Base-by-base conservation (phyloP, 92 coral and sea anemone genomes). In the Actinostola sp. region DNA sequence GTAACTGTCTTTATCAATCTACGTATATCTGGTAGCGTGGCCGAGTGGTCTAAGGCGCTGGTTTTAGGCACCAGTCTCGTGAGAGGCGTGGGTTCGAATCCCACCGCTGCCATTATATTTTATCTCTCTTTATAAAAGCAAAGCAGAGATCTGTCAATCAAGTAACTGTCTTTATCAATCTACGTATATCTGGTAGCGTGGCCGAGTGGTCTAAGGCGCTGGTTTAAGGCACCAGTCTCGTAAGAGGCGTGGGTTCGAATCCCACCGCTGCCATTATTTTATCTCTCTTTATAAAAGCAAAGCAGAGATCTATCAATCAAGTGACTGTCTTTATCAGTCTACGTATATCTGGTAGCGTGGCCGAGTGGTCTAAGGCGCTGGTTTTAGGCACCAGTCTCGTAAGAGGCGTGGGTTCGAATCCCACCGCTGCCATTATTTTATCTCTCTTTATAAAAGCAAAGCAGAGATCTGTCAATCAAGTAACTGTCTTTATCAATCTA, bases 211-310 rank as follows among this genome's bases (percentile, higher is more conserved):
- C 96, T 87, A 89, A 87, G 92, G 96, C 4, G 11, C 4, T 36
- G 42, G 42, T 36, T 36, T 11, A 36, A 36, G 42, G 42, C 42
- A 36, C 42, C 42, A 88, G 97, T 90, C 97, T 71, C 77, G 73
- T 41, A 8, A 67, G 73, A 67, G 95, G 95, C 97, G 95, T 92
- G 97, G 97, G 97, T 92, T 92, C 95, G 97, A 92, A 89, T 92
- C 97, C 97, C 97, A 92, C 97, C 97, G 97, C 97, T 92, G 95
- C 97, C 97, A 92, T 19, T 36, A 36, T 36, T 36, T 36, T 36
- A 36, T 36, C 11, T 36, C 42, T 11, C 42, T 36, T 36, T 36
- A 36, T 4, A 36, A 36, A 36, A n/a, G n/a, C n/a, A n/a, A n/a
- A n/a, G n/a, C n/a, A n/a, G n/a, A n/a, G n/a, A n/a, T n/a, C n/a